phyloP scores from a whole-genome alignment of 1,140 invertebrate species.

The Drosophila oshimai region DNA sequence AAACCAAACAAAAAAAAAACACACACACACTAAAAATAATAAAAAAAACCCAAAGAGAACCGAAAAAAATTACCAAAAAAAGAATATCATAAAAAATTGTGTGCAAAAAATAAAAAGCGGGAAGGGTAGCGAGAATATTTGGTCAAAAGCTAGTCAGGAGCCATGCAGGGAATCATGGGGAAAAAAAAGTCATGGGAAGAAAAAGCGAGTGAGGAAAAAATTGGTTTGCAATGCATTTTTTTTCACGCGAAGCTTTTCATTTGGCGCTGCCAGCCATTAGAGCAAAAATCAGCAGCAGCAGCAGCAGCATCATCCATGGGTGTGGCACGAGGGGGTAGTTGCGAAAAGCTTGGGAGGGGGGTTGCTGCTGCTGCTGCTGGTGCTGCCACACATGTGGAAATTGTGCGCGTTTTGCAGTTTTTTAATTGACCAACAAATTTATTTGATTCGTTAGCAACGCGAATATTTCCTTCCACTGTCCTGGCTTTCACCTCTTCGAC shows the following conservation, averaged over 20 bases:
- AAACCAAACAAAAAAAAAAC: conserved; percentile 45
- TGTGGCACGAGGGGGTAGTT: too few species aligned
- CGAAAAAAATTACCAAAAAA: conserved; percentile 40
- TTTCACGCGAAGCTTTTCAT: conserved; percentile 68
- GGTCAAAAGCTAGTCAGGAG: conserved; percentile 56
- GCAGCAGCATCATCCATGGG: too few species aligned
- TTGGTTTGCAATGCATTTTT: conserved; percentile 70
- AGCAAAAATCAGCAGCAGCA: conserved; percentile 76
- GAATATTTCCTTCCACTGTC: conserved; percentile 46
- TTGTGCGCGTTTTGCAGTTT: conserved; percentile 81
- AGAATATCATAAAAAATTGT: conserved; percentile 57
- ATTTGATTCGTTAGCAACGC: conserved; percentile 79
- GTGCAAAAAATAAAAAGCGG: conserved; percentile 10
- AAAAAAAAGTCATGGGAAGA: conserved; percentile 41
- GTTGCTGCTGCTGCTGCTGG: conserved; percentile 20
- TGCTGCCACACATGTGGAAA: conserved; percentile 77
- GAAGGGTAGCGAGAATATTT: conserved; percentile 37
- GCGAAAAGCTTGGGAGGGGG: too few species aligned
- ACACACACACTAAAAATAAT: not conserved
- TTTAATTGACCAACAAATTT: conserved; percentile 82
- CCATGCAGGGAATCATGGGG: conserved; percentile 36
- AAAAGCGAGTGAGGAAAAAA: conserved; percentile 43
- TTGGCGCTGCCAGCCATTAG: conserved; percentile 76
- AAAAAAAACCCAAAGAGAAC: conserved; percentile 28
- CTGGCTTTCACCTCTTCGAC: conserved; percentile 19